Base-by-base conservation (phyloP, 1,140 invertebrate genomes). In the Diorhabda sublineata region DNA sequence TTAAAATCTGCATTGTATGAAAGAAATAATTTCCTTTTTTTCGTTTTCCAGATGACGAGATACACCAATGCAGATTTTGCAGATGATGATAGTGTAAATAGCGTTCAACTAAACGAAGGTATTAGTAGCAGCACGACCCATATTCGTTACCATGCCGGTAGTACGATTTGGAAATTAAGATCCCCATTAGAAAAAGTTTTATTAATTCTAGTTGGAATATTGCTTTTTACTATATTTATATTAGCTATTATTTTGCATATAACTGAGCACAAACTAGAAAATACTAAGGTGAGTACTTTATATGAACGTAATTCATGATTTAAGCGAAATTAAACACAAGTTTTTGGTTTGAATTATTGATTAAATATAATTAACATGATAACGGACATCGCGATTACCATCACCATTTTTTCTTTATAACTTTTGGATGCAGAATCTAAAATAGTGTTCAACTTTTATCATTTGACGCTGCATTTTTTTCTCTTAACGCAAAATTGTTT, bases 1-100 rank as follows among this genome's bases (percentile, higher is more conserved):
- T 5, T 9, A 44, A 5, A 61, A n/a, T 9, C 43, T n/a, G 4
- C 43, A 8, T 4, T 9, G 9, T 58, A 7, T 58, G 57, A 9
- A 58, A 58, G 3, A 61, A 61, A 3, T 8, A n/a, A 5, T 43
- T 42, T 8, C 43, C 8, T 64, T 45, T 64, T 6, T 64, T 45
- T 68, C 43, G 66, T 62, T 7, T 85, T 85, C n/a, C 84, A 93
- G 91, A 93, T 93, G 91, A 92, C 91, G 70, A 87, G 90, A 69
- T 93, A 94, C 76, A 93, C 92, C 81, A 91, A 92, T 77, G 90
- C 91, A 45, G 91, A 92, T 78, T 92, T 93, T 74, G 90, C 90
- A 75, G 90, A 92, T 79, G 91, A 93, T 74, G 91, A 93, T 77
- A 92, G 91, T 75, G 88, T 92, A 71, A 92, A 92, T 61, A 92